Evolutionary conservation across 1,140 invertebrate genomes (phyloP), one percentile per base, ranked within the genome.

Genomic region (Drosophila cardini): DNA sequence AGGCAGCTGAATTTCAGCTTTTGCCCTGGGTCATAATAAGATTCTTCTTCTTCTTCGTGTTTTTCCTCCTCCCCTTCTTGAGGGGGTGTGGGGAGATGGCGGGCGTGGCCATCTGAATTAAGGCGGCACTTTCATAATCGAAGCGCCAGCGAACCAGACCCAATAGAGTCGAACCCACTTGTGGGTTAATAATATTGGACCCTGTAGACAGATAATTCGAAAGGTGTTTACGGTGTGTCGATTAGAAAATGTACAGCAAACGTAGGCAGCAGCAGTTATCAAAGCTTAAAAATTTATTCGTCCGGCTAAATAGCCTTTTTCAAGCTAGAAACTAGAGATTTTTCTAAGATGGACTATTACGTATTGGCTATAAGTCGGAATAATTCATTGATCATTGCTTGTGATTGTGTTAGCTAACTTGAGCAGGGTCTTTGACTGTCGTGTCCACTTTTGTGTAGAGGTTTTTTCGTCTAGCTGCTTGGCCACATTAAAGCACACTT

Each of bases 101-200:
- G 21, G 15, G 42, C 4, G 13, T 1, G 18, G 36, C 21, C 1
- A n/a, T 13, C 3, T 42, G 18, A 13, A 30, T 42, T 63, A 57
- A 38, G 58, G 62, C 71, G 77, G 83, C 84, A 87, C 83, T 87
- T 87, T 83, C 83, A 87, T 87, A 87, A 87, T 89, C 83, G 79
- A 87, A 86, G 76, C 55, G 63, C 57, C 75, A 71, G 61, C 65
- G 61, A 76, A 63, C 48, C 61, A 72, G 48, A 60, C 55, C 68
- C 79, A 69, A 82, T 82, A 79, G 55, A 84, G 48, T 73, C 63
- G 43, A 64, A 72, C 56, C 45, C 62, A 56, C 65, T 36, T 32
- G 60, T 36, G 57, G 63, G 26, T 26, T 63, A 11, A 13, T 40
- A 40, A 11, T 38, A 11, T 38, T 38, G 2, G 36, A 26, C 36